These are phyloP conservation scores for Anoncus sp. DNA, from an alignment of 2,888 invertebrate genomes.

Conservation along the genomic window DNA sequence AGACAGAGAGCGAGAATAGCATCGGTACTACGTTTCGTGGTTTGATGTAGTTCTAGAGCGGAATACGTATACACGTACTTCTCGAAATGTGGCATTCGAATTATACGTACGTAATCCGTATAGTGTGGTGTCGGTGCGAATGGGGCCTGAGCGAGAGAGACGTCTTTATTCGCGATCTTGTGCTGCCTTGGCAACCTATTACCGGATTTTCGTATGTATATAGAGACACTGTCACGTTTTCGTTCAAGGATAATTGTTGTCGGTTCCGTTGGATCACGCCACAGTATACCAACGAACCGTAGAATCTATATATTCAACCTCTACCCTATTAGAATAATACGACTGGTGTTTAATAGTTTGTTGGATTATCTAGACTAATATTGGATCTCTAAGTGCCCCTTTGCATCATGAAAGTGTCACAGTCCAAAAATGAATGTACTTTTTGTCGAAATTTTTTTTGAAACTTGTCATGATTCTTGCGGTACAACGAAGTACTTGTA, in stretches of 20 bases:
- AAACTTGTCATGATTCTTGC: too few species aligned
- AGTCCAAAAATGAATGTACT: too few species aligned
- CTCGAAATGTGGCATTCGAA: constrained; percentile 43
- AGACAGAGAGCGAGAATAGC: background rate
- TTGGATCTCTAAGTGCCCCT: too few species aligned
- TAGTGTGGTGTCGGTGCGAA: constrained; percentile 20
- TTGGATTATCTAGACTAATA: too few species aligned
- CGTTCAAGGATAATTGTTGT: constrained; percentile 1
- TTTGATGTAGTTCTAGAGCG: constrained; percentile 9
- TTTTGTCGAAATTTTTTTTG: too few species aligned
- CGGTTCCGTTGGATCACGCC: too few species aligned
- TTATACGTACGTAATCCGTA: constrained; percentile 19
- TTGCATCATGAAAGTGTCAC: too few species aligned
- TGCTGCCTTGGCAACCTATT: constrained; percentile 16
- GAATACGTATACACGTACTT: constrained; percentile 2
- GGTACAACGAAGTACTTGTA: too few species aligned
- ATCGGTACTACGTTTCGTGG: constrained; percentile 11
- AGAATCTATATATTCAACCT: too few species aligned
- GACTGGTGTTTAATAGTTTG: too few species aligned
- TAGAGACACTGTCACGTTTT: background rate
- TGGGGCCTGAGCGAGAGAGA: constrained; percentile 18
- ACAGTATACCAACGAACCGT: too few species aligned
- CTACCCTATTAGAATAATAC: too few species aligned
- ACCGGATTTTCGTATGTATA: constrained; percentile 6
- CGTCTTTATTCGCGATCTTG: constrained; percentile 52